These are phyloP conservation scores for Podabrus alpinus DNA, from an alignment of 2,888 invertebrate genomes.

Conservation along the genomic window DNA sequence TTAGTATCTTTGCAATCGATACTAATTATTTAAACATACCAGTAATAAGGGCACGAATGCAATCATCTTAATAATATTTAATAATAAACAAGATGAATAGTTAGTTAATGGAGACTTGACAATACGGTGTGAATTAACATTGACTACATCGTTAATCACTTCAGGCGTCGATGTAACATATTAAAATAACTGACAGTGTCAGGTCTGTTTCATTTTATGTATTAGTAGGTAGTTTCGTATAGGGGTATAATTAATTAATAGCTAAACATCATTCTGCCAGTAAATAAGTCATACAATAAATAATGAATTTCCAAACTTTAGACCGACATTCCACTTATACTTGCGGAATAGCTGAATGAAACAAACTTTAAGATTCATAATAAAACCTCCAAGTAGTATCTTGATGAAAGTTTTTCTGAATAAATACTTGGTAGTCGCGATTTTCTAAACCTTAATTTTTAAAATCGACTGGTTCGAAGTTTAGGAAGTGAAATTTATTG, in stretches of 20 bases:
- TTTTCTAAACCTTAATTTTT: too few species aligned
- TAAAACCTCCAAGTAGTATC: neutral
- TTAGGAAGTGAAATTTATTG: too few species aligned
- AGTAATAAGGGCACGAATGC: constrained; percentile 6
- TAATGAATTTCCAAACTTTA: neutral
- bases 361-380: neutral
- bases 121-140: constrained; percentile 39
- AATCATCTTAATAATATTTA: constrained; percentile 31
- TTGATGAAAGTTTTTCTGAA: neutral
- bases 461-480: neutral
- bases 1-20: too few species aligned
- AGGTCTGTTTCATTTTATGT: constrained; percentile 31
- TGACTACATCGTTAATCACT: constrained; percentile 37
- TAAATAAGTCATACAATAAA: neutral
- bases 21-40: neutral
- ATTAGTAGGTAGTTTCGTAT: constrained; percentile 15
- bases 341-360: neutral
- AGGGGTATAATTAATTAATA: constrained; percentile 13
- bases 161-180: constrained; percentile 30
- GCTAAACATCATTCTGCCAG: constrained; percentile 1
- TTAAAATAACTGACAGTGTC: constrained; percentile 34
- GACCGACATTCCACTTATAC: neutral
- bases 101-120: constrained; percentile 32
- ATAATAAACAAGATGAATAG: constrained; percentile 40
- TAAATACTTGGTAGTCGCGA: neutral